Conservation (phyloP, 2,888 invertebrate species). For the Lamproptera curius region DNA sequence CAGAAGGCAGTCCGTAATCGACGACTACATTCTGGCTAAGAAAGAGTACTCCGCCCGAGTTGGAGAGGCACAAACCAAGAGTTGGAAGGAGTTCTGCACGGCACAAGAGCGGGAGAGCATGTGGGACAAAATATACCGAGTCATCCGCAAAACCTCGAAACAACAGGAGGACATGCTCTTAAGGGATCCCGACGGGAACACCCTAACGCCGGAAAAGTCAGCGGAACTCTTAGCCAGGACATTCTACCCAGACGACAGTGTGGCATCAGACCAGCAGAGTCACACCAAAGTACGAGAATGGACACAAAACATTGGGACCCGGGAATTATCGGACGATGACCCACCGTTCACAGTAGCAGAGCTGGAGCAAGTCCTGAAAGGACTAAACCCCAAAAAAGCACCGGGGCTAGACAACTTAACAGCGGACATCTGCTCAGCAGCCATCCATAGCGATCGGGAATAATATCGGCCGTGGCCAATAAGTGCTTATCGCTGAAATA, state of each 20-base stretch:
- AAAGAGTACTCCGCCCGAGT: conserved; percentile 8
- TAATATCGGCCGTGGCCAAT: conserved; percentile 16
- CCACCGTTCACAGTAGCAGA: conserved; percentile 18
- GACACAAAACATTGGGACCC: conserved; percentile 17
- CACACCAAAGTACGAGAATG: background rate
- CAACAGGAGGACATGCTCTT: conserved; percentile 16
- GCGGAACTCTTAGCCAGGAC: conserved; percentile 22
- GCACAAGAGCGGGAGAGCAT: conserved; percentile 26
- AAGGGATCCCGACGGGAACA: too few species aligned
- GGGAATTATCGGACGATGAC: conserved; percentile 15
- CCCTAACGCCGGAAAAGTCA: conserved; percentile 10
- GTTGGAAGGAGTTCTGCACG: conserved; percentile 28
- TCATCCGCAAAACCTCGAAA: conserved; percentile 1
- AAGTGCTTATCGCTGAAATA: conserved; percentile 21
- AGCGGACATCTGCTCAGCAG: conserved; percentile 26
- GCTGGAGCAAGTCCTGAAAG: conserved; percentile 7
- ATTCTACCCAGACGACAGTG: conserved; percentile 26
- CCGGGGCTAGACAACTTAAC: conserved; percentile 30
- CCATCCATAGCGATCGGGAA: conserved; percentile 9
- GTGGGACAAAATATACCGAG: conserved; percentile 14
- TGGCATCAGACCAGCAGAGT: conserved; percentile 3
- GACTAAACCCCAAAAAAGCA: conserved; percentile 25
- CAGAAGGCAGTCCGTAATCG: conserved; percentile 16
- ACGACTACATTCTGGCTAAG: conserved; percentile 23
- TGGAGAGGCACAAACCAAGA: conserved; percentile 21